Evolutionary conservation across 2,113 vertebrate species (phyloP).

Genomic region (Eudyptes chrysolophus): DNA sequence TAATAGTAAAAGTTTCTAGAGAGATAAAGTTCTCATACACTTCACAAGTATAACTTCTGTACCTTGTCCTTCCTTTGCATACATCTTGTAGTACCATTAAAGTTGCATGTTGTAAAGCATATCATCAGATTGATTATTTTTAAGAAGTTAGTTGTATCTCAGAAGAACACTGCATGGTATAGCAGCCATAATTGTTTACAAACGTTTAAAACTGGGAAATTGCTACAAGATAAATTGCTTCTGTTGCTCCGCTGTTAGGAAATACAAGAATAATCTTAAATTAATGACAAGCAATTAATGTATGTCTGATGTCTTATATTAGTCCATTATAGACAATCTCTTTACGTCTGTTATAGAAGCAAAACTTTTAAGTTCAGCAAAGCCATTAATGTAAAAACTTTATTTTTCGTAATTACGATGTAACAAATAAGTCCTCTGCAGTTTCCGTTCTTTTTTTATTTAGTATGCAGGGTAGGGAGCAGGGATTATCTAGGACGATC

Average conservation of each 20-base stretch:
- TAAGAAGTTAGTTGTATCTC: neutral
- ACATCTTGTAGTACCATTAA: neutral
- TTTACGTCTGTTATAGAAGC: neutral
- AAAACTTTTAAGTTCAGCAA: neutral
- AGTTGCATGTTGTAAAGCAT: neutral
- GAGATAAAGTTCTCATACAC: fast-evolving
- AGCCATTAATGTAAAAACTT: neutral
- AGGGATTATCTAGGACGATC: no score
- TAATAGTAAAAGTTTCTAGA: neutral
- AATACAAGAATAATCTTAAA: neutral
- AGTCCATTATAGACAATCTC: neutral
- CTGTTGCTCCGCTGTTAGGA: neutral
- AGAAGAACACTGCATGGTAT: neutral
- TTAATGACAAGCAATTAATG: neutral
- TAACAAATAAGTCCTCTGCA: no score
- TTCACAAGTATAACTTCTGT: neutral
- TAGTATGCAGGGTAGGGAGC: neutral
- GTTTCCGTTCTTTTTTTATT: neutral
- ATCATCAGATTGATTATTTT: neutral
- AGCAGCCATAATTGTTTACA: neutral
- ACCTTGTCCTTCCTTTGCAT: neutral
- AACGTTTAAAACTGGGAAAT: neutral
- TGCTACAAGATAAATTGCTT: neutral
- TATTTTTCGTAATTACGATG: neutral
- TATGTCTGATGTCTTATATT: neutral